phyloP scores from a whole-genome alignment of 2,888 invertebrate genomes.

The Zaprionus bogoriensis region DNA sequence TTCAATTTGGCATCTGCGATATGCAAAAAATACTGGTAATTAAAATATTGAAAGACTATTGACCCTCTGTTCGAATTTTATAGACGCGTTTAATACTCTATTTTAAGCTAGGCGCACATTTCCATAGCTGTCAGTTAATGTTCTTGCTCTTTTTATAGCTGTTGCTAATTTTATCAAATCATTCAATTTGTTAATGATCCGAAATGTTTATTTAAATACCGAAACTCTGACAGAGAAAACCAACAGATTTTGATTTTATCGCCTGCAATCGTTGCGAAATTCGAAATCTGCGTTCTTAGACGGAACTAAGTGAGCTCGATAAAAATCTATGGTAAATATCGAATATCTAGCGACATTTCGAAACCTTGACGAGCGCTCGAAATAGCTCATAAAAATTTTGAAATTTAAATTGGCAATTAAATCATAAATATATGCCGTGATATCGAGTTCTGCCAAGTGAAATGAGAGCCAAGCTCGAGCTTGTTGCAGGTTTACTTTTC shows the following conservation, averaged over 20 bases:
- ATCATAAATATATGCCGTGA: background rate
- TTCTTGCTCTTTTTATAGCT: conserved; percentile 20
- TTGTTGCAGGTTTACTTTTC: background rate
- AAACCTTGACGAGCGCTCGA: conserved; percentile 16
- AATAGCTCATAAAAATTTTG: background rate
- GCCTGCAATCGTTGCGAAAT: background rate
- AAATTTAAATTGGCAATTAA: background rate
- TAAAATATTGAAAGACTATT: conserved; percentile 6
- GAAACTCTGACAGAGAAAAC: background rate
- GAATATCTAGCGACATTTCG: conserved; percentile 39
- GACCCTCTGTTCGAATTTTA: conserved; percentile 19
- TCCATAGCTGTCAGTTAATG: conserved; percentile 27
- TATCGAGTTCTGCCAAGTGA: background rate
- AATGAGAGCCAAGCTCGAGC: no score
- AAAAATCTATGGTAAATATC: conserved; percentile 51
- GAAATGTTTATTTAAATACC: conserved; percentile 36
- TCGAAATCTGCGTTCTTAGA: conserved; percentile 24
- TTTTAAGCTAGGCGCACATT: conserved; percentile 11
- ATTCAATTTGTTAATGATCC: conserved; percentile 49
- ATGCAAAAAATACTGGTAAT: background rate
- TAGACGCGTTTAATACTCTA: conserved; percentile 17
- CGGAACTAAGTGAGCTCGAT: conserved; percentile 39
- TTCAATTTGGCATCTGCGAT: no score
- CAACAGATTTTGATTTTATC: conserved; percentile 16
- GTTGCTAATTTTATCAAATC: conserved; percentile 30